These are phyloP conservation scores for Pseudochirops corinnae DNA, from an alignment of 2,797 vertebrate species.

Conservation along the genomic window DNA sequence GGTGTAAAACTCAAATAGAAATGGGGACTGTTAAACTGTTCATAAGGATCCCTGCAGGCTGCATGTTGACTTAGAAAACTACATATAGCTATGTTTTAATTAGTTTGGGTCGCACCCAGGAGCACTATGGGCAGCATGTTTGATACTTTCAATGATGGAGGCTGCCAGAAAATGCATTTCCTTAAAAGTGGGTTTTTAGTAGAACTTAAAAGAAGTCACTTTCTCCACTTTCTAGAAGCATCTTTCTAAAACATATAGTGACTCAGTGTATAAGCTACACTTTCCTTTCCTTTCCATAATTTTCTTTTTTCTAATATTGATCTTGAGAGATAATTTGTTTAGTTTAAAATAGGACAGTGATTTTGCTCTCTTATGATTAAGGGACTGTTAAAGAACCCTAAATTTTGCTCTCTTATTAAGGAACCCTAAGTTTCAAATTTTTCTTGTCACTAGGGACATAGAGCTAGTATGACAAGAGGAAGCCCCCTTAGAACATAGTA, in stretches of 20 bases:
- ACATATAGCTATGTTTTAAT: not conserved
- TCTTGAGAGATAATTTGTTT: conserved; percentile 17
- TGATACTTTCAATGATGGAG: not conserved
- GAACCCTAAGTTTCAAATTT: not conserved
- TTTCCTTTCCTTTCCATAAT: not conserved
- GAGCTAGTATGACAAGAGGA: not conserved
- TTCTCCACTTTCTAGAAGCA: not conserved
- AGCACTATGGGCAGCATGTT: not conserved
- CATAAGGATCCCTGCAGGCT: not conserved
- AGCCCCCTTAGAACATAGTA: not conserved
- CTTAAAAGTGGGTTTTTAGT: not conserved
- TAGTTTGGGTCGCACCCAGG: not conserved
- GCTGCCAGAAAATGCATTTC: not conserved
- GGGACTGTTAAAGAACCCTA: not conserved
- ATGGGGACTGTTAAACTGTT: not conserved
- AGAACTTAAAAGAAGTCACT: not conserved
- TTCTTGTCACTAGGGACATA: not conserved
- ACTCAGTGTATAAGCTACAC: not conserved
- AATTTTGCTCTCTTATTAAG: not conserved
- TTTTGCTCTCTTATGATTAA: not conserved
- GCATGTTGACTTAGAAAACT: not conserved
- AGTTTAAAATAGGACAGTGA: not conserved
- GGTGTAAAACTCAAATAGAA: not conserved
- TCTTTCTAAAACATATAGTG: not conserved
- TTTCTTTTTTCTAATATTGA: not conserved